These are phyloP conservation scores for Drosophila longiperda DNA, from an alignment of 2,888 invertebrate species.

Conservation along the genomic window DNA sequence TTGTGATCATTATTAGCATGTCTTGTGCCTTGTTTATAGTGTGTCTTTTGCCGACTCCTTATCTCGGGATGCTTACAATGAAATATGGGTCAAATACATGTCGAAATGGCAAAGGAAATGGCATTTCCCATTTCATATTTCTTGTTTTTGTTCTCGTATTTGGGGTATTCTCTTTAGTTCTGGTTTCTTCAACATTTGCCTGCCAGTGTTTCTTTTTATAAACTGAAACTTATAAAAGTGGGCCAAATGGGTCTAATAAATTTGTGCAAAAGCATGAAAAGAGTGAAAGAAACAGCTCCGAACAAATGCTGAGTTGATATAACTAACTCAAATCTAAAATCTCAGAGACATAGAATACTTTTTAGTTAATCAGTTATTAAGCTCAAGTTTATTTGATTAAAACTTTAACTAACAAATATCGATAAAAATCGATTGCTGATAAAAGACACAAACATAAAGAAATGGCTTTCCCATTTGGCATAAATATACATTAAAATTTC, in stretches of 20 bases:
- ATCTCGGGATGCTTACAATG: constrained; percentile 45
- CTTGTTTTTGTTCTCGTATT: neutral
- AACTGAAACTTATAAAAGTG: neutral
- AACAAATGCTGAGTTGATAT: neutral
- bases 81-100: constrained; percentile 72
- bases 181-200: constrained; percentile 16
- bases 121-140: constrained; percentile 23
- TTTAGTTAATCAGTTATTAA: neutral
- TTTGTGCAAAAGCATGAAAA: neutral
- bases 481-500: neutral
- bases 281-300: neutral
- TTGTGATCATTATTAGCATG: constrained; percentile 60
- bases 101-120: constrained; percentile 59
- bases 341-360: neutral
- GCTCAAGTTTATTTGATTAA: neutral
- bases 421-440: neutral
- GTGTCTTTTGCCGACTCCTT: constrained; percentile 32
- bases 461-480: neutral
- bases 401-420: neutral
- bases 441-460: neutral
- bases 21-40: constrained; percentile 14
- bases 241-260: neutral
- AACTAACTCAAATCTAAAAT: neutral
- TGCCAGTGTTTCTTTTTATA: neutral
- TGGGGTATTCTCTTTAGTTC: neutral